Percentiles rank a stretch among this genome's conserved stretches.
Evolutionary conservation across 2,888 invertebrate species (phyloP).

Genomic region (Leucozona laternaria): DNA sequence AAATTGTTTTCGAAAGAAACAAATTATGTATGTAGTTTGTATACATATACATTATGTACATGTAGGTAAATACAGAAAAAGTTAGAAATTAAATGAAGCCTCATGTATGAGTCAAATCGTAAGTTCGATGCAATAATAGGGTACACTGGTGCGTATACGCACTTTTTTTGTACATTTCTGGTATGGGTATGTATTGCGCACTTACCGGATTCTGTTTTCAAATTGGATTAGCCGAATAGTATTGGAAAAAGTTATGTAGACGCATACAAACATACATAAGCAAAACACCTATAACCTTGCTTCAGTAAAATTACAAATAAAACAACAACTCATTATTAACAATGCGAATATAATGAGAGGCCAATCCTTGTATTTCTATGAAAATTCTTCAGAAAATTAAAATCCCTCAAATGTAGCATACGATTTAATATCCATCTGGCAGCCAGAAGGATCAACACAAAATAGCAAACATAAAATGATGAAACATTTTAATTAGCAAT

Average conservation of each 20-base stretch:
- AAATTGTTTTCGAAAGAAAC: not conserved
- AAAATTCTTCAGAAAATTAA: constrained; percentile 24
- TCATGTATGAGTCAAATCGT: constrained; percentile 41
- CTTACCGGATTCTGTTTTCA: constrained; percentile 6
- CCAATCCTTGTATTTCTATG: not conserved
- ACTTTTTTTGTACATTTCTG: constrained; percentile 7
- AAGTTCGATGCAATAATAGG: constrained; percentile 16
- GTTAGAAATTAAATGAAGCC: constrained; percentile 57
- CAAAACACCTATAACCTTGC: not conserved
- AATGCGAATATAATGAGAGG: not conserved
- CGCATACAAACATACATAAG: not conserved
- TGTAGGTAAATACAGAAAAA: not conserved
- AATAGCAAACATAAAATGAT: constrained; percentile 12
- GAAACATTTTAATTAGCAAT: constrained; percentile 69
- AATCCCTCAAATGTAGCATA: constrained; percentile 37
- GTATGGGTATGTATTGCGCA: not conserved
- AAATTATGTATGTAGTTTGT: not conserved
- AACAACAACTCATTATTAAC: not conserved
- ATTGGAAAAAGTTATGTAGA: not conserved
- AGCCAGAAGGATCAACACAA: constrained; percentile 1
- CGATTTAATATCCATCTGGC: constrained; percentile 41
- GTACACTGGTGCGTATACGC: constrained; percentile 63
- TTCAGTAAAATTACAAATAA: not conserved
- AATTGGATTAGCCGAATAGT: constrained; percentile 45
- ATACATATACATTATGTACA: not conserved